phyloP scores from a whole-genome alignment of 2,797 vertebrate genomes.

The Serranus cabrilla region DNA sequence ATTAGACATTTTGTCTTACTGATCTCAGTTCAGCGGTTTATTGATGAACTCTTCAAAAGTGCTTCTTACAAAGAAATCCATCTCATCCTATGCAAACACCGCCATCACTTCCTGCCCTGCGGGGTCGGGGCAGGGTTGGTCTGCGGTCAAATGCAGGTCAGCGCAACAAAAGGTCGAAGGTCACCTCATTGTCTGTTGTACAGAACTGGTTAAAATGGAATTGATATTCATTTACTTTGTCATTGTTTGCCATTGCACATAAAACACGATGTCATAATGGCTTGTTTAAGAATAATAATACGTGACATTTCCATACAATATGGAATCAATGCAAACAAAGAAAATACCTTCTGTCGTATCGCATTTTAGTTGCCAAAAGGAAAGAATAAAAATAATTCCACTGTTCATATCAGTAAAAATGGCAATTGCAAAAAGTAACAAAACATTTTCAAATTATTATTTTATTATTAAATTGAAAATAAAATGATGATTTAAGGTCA shows the following conservation, averaged over 20 bases:
- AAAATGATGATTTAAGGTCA: neutral
- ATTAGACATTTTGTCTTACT: neutral
- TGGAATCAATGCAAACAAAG: neutral
- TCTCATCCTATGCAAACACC: neutral
- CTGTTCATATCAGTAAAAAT: neutral
- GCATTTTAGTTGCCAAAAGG: neutral
- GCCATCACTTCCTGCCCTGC: conserved; percentile 44
- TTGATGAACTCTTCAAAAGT: conserved; percentile 20
- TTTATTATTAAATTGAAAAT: neutral
- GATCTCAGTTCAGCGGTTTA: neutral
- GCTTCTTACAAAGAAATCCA: neutral
- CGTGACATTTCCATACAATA: neutral
- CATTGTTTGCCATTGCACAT: conserved; percentile 31
- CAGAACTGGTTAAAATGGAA: conserved; percentile 41
- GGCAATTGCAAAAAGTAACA: too few relatives aligned
- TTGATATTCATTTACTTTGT: conserved; percentile 37
- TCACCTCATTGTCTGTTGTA: conserved; percentile 33
- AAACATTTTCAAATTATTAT: too few relatives aligned
- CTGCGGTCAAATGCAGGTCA: conserved; percentile 45
- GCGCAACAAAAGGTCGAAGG: conserved; percentile 37
- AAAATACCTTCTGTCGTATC: neutral
- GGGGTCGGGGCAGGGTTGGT: conserved; percentile 34
- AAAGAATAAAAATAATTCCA: neutral
- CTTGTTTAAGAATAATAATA: conserved; percentile 20
- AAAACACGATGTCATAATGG: conserved; percentile 6